Evolutionary conservation across 2,797 vertebrate species (phyloP).

Genomic region (Ctenosaura bakeri): DNA sequence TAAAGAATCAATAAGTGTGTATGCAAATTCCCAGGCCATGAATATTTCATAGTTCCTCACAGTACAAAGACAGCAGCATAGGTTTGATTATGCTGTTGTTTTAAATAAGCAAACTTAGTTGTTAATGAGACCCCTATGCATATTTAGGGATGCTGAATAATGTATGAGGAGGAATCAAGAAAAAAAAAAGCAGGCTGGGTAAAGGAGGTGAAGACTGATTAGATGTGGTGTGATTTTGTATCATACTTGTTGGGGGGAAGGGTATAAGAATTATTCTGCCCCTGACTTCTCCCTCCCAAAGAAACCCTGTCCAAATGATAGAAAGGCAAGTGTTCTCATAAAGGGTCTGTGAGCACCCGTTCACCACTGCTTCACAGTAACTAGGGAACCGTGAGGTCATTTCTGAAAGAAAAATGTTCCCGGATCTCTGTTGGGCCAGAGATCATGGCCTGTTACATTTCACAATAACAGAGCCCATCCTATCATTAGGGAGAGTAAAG

Average conservation of each 20-base stretch:
- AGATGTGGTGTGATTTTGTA: conserved; percentile 53
- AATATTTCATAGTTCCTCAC: conserved; percentile 67
- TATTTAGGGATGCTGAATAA: conserved; percentile 77
- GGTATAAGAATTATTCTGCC: conserved; percentile 48
- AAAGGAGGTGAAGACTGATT: conserved; percentile 56
- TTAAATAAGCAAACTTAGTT: conserved; percentile 78
- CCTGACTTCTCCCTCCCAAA: conserved; percentile 37
- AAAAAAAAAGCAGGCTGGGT: conserved; percentile 29
- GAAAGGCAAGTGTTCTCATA: background rate
- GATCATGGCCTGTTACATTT: background rate
- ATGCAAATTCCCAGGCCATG: conserved; percentile 67
- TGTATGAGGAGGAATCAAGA: conserved; percentile 57
- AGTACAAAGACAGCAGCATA: conserved; percentile 64
- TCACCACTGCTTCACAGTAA: too few species aligned
- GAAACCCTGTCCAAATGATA: conserved; percentile 5
- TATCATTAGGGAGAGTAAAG: background rate
- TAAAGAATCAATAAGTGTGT: conserved; percentile 69
- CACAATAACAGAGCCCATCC: background rate
- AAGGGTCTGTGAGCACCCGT: background rate
- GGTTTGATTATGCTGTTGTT: conserved; percentile 76
- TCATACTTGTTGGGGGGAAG: conserved; percentile 47
- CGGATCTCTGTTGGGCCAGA: too few species aligned
- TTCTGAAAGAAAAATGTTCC: too few species aligned
- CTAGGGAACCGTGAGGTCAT: too few species aligned
- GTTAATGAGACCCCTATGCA: conserved; percentile 77